These are phyloP conservation scores for Panulirus ornatus DNA, from an alignment of 1,140 invertebrate genomes.

Conservation along the genomic window DNA sequence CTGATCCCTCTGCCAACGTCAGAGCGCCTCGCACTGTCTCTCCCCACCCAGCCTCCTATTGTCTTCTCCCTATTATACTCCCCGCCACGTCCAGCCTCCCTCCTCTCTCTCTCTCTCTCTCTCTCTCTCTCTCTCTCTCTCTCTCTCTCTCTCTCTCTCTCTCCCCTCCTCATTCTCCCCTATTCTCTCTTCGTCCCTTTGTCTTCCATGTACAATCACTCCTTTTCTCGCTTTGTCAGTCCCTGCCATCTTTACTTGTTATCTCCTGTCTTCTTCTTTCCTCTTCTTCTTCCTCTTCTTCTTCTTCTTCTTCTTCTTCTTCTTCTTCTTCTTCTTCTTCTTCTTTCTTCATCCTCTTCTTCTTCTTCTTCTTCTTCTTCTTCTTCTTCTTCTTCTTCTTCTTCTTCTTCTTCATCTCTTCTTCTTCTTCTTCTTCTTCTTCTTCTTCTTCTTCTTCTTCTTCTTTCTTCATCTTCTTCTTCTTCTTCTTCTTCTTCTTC, in stretches of 20 bases:
- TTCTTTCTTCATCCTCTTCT: neutral
- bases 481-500: neutral
- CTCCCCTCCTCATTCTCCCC: constrained; percentile 3
- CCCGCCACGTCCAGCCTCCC: too few species aligned
- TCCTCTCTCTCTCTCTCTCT: neutral
- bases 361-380: neutral
- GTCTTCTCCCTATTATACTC: neutral
- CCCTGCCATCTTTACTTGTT: neutral
- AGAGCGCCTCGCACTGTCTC: too few species aligned
- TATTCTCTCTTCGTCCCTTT: neutral
- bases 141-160: neutral
- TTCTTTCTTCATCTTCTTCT: neutral
- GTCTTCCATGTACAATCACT: neutral
- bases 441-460: neutral
- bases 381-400: neutral
- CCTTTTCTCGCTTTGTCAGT: neutral
- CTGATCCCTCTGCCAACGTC: too few species aligned
- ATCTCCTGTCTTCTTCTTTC: neutral
- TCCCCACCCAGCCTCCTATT: neutral
- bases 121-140: neutral
- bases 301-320: neutral
- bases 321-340: neutral
- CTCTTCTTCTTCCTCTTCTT: neutral
- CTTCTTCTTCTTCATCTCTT: neutral
- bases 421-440: neutral